Conservation (phyloP, 2,888 invertebrate genomes). For the Mycalesis mineus region DNA sequence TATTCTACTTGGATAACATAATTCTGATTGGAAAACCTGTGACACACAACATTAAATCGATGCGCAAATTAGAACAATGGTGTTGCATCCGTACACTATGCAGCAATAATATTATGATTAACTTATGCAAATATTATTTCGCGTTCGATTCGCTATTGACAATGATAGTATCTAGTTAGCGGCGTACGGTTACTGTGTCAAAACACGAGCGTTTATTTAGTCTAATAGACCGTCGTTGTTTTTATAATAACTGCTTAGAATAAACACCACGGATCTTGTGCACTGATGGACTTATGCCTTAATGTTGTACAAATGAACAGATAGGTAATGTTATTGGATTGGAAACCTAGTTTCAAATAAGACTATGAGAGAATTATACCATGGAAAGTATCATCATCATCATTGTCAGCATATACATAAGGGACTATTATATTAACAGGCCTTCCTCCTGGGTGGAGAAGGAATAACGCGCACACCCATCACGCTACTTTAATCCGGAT, state of each 20-base stretch:
- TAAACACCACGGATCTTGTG: background rate
- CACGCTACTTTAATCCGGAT: too few species aligned
- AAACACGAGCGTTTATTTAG: slow-evolving; percentile 33
- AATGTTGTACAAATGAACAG: too few species aligned
- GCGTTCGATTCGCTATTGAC: slow-evolving; percentile 49
- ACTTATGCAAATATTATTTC: slow-evolving; percentile 57
- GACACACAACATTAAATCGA: slow-evolving; percentile 17
- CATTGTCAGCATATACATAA: too few species aligned
- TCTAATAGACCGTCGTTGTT: slow-evolving; percentile 25
- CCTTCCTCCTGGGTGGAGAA: too few species aligned
- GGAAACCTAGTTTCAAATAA: too few species aligned
- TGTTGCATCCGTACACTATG: slow-evolving; percentile 33
- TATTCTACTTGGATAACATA: background rate
- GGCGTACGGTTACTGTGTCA: slow-evolving; percentile 31
- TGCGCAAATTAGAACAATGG: slow-evolving; percentile 36
- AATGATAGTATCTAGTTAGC: slow-evolving; percentile 39
- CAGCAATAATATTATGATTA: slow-evolving; percentile 53
- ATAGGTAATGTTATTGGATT: too few species aligned
- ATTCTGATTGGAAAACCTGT: slow-evolving; percentile 12
- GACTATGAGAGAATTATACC: too few species aligned
- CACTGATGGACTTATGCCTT: too few species aligned
- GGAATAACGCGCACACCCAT: too few species aligned
- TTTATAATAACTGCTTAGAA: background rate
- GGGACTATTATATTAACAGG: too few species aligned
- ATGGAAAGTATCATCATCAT: too few species aligned